Base-by-base conservation (phyloP, 2,888 invertebrate species). In the Brachyopa scutellaris region DNA sequence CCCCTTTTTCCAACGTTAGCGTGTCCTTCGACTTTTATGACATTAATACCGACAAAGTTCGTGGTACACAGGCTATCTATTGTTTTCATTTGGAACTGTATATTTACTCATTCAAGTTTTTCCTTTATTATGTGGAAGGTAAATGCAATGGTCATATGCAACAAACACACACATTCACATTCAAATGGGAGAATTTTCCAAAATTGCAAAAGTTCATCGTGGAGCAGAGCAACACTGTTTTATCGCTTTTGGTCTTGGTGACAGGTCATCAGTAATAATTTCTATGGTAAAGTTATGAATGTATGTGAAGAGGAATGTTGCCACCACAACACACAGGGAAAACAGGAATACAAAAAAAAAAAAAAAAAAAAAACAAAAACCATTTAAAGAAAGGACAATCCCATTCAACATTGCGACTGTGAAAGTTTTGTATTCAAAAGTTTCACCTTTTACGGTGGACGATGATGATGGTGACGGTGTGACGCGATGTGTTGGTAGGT, bases 341-440 rank as follows among this genome's bases (percentile, higher is more conserved):
- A 42, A 42, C 2, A 15, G 9, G 42, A 17, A 17, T 5, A 36
- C 1, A 13, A 11, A 2, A n/a, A n/a, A n/a, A 0, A 1, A 19
- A 26, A 13, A 26, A 13, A 26, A 26, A 26, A 26, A 26, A 4
- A 23, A 21, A 55, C 26, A 26, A 40, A 61, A 42, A 23, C 11
- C 3, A 15, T 61, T 31, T 17, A n/a, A 2, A 5, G 21, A 19
- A 29, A 62, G 33, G 67, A 53, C 59, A 49, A 64, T 73, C 26
- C 55, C n/a, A n/a, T n/a, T n/a, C n/a, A n/a, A n/a, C n/a, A 73
- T 73, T 73, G 13, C 55, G 36, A 64, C 64, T 78, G 78, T 59
- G 64, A 78, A 78, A 70, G n/a, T n/a, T 72, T 57, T 72, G 36
- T 59, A 78, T 72, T 72, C 29, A 45, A 77, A 78, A 72, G 57